A percentile compares a stretch with the other conserved stretches of the same genome.
These are phyloP conservation scores for Styela plicata DNA, from an alignment of 23 tunicate species.

Conservation along the genomic window DNA sequence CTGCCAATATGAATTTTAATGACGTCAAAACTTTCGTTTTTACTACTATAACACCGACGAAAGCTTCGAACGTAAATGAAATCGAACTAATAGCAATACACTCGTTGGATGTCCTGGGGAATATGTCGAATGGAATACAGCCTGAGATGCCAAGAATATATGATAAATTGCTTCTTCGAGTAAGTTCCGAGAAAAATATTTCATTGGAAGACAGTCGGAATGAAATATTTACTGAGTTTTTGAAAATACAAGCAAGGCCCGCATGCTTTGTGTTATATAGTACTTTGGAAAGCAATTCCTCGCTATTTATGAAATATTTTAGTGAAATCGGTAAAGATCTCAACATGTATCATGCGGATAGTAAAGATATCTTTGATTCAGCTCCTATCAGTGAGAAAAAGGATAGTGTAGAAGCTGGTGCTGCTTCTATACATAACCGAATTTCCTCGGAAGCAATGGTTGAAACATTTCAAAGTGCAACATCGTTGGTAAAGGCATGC, in stretches of 20 bases:
- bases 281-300: not conserved
- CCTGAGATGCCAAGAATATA: not conserved
- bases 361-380: not conserved
- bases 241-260: not conserved
- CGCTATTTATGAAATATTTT: not conserved
- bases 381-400: not conserved
- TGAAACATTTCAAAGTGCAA: not conserved
- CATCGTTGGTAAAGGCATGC: not conserved
- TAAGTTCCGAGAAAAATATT: not conserved
- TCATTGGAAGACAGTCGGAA: not conserved
- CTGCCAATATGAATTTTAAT: not conserved
- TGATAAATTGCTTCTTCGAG: not conserved
- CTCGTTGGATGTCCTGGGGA: not conserved
- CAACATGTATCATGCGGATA: not conserved
- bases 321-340: not conserved
- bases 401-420: not conserved
- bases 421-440: too few relatives aligned
- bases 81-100: not conserved
- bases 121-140: not conserved
- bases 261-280: not conserved
- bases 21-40: not conserved
- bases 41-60: not conserved
- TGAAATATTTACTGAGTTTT: too few relatives aligned
- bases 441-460: not conserved
- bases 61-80: not conserved